Evolutionary conservation across 2,888 invertebrate species (phyloP), one percentile per base, ranked within the genome.

Genomic region (Orgyia antiqua): DNA sequence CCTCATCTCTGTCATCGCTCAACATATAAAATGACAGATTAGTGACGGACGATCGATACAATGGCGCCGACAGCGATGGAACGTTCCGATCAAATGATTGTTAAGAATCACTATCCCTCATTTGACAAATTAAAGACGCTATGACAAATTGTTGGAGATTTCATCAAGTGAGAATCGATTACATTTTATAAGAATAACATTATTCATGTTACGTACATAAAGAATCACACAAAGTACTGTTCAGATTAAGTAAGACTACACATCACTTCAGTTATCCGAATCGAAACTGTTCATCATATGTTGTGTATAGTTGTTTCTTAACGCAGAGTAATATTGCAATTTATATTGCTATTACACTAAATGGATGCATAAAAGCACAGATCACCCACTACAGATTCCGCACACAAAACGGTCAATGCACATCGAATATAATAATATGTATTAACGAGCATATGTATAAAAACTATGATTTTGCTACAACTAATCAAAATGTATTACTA

Each of bases 41-140:
- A 74, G 58, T 50, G 77, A 78, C 77, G 42, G 45, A 32, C 41
- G 57, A 76, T 72, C 73, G 78, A 82, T 78, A 74, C 27, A 39
- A 36, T 32, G 20, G 24, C 25, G 38, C 21, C 25, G 28, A 21
- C 31, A 10, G 23, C 44, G 73, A 74, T 65, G 59, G 67, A 78
- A 75, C 58, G 45, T 47, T 37, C 58, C 51, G 45, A 60, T 61
- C 62, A 57, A n/a, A 56, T 41, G 60, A 58, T 64, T 58, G 57
- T 61, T 56, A 57, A 49, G 50, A 51, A 66, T 66, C 63, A 68
- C 60, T 58, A 62, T 60, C 48, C 51, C 51, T 57, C 58, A 63
- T 59, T 53, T 54, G 67, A 67, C 64, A 66, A 60, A 67, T 66
- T 68, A 61, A 58, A 55, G 42, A 33, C 38, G 32, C 51, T 51